Evolutionary conservation across 2,113 vertebrate genomes (phyloP).

Genomic region (Boleophthalmus pectinirostris): DNA sequence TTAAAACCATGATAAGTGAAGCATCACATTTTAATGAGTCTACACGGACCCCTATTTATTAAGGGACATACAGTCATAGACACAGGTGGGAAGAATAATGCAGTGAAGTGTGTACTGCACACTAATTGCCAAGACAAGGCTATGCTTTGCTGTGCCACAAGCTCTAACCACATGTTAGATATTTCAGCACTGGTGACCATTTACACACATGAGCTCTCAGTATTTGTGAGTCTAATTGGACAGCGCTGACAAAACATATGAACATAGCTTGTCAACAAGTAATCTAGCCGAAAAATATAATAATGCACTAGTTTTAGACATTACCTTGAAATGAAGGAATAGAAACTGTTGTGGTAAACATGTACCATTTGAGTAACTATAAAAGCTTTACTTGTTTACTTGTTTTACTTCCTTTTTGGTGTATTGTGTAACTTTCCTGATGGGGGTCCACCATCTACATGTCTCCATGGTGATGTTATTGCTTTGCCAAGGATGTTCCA

Average conservation of each 20-base stretch:
- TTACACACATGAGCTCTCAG: background rate
- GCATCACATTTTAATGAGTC: slow-evolving; percentile 51
- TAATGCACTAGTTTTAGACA: background rate
- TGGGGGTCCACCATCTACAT: too few species aligned
- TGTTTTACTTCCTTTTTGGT: too few species aligned
- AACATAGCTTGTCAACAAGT: background rate
- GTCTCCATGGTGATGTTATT: too few species aligned
- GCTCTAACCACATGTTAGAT: slow-evolving; percentile 6
- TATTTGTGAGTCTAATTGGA: background rate
- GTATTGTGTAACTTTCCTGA: too few species aligned
- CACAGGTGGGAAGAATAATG: slow-evolving; percentile 20
- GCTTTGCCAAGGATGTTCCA: too few species aligned
- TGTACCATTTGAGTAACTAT: background rate
- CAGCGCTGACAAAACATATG: background rate
- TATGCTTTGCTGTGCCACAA: slow-evolving; percentile 13
- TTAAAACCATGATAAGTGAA: slow-evolving; percentile 44
- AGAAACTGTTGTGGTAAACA: too few species aligned
- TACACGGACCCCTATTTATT: slow-evolving; percentile 41
- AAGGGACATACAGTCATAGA: slow-evolving; percentile 27
- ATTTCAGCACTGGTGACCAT: background rate
- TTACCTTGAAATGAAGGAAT: background rate
- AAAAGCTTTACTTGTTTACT: too few species aligned
- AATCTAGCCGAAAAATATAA: background rate
- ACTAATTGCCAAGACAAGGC: slow-evolving; percentile 22
- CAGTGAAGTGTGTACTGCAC: slow-evolving; percentile 13